These are phyloP conservation scores for Aplodontia rufa DNA, from an alignment of 2,113 vertebrate species.

Conservation along the genomic window DNA sequence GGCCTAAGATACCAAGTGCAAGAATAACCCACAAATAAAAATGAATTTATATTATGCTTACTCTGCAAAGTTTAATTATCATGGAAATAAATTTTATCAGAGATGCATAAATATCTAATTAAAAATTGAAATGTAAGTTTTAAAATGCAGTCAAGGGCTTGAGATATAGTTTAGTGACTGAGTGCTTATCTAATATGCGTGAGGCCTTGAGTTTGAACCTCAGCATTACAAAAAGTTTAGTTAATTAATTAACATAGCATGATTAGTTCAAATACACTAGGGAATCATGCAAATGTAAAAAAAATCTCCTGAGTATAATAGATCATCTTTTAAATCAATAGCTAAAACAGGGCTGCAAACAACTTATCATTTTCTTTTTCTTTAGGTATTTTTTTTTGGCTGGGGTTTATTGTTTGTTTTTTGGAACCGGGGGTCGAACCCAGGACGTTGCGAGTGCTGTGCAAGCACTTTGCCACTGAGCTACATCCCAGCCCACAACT, in stretches of 20 bases:
- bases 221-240: neutral
- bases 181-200: neutral
- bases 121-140: neutral
- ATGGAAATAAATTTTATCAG: neutral
- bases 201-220: neutral
- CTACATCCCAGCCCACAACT: too few species aligned
- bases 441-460: too few species aligned
- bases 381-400: too few species aligned
- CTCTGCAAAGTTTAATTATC: neutral
- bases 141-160: neutral
- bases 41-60: neutral
- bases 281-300: neutral
- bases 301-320: neutral
- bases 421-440: too few species aligned
- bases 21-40: neutral
- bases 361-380: neutral
- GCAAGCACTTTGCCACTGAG: too few species aligned
- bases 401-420: too few species aligned
- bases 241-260: neutral
- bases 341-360: neutral
- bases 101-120: neutral
- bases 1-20: neutral
- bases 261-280: neutral
- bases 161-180: too few species aligned
- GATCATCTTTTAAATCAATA: neutral